Conservation (phyloP, 53 echinoderm and acorn worm genomes). For the Echinometra lucunter region DNA sequence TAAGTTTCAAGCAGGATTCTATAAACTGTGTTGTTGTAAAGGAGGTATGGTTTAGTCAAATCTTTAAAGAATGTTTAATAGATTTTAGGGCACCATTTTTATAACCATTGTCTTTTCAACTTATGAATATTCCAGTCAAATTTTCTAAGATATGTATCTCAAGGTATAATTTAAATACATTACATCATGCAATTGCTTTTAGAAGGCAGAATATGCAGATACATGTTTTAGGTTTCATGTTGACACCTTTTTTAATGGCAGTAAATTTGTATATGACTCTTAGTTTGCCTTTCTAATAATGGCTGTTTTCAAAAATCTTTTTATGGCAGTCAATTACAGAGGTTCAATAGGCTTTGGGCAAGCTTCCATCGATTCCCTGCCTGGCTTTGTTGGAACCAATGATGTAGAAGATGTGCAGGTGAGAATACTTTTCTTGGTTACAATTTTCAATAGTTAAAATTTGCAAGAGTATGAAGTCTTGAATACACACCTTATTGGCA, state of each 20-base stretch:
- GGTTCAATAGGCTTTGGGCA: conserved; percentile 95
- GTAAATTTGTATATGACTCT: background rate
- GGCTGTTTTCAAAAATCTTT: background rate
- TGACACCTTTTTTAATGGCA: background rate
- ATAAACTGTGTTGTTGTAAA: too few relatives aligned
- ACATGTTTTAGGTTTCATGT: background rate
- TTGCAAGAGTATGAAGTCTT: background rate
- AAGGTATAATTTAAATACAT: too few relatives aligned
- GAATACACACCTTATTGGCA: background rate
- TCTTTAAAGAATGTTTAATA: too few relatives aligned
- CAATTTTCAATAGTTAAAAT: background rate
- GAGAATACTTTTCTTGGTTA: background rate
- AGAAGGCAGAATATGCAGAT: background rate
- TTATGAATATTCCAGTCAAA: too few relatives aligned
- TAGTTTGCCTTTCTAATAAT: conserved; percentile 25
- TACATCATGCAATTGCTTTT: background rate
- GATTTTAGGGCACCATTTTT: too few relatives aligned
- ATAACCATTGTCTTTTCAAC: too few relatives aligned
- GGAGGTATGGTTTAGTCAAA: too few relatives aligned
- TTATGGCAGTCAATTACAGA: conserved; percentile 87
- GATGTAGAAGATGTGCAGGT: conserved; percentile 95
- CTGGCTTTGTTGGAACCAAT: conserved; percentile 82
- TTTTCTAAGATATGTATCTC: too few relatives aligned
- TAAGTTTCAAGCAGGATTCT: too few relatives aligned
- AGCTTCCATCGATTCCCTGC: conserved; percentile 80